Percentiles rank a stretch among this genome's conserved stretches.
Evolutionary conservation across 2,797 vertebrate genomes (phyloP).

Genomic region (Trachops cirrhosus): DNA sequence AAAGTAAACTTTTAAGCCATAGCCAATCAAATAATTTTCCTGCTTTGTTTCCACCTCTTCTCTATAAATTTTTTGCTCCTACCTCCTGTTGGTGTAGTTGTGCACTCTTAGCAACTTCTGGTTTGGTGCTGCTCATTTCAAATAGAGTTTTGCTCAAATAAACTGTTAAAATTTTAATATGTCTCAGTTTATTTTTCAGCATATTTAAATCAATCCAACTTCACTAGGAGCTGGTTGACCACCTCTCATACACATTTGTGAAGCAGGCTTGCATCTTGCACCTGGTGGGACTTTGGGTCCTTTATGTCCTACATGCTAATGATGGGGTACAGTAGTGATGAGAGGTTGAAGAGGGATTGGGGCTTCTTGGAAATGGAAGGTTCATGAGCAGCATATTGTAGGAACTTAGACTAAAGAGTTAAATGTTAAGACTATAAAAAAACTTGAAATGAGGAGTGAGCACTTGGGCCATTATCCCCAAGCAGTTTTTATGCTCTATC

Average conservation of each 20-base stretch:
- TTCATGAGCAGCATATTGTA: background rate
- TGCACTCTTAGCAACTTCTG: background rate
- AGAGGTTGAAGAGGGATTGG: background rate
- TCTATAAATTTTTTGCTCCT: background rate
- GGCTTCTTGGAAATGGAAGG: background rate
- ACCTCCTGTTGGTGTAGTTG: background rate
- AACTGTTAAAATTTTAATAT: background rate
- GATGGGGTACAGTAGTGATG: background rate
- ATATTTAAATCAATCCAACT: background rate
- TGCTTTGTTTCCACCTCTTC: background rate
- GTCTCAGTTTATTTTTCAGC: background rate
- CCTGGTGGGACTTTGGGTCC: background rate
- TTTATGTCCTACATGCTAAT: background rate
- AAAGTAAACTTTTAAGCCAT: background rate
- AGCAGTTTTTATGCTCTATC: background rate
- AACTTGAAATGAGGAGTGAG: background rate
- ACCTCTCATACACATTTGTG: fast-evolving
- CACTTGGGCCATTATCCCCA: background rate
- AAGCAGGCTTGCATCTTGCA: background rate
- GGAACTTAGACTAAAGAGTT: background rate
- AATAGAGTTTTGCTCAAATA: background rate
- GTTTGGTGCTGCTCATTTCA: background rate
- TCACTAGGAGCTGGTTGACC: background rate
- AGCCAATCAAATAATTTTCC: background rate
- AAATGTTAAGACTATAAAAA: background rate